These are phyloP conservation scores for Drosophila orena DNA, from an alignment of 1,140 invertebrate species.

Conservation along the genomic window DNA sequence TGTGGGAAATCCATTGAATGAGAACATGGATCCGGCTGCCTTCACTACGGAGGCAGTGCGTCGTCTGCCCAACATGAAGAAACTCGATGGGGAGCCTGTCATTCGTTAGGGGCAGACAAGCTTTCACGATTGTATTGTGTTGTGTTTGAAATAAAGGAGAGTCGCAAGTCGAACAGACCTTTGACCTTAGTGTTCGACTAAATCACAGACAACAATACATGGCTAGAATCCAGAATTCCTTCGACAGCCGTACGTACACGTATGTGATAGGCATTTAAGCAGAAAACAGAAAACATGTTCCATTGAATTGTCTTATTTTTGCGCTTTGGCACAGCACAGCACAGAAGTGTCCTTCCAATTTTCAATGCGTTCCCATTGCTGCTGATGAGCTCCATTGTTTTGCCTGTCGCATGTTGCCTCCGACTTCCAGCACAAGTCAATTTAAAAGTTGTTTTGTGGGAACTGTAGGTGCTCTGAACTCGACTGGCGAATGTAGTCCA, in stretches of 20 bases:
- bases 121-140: not conserved
- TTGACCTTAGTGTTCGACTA: constrained; percentile 5
- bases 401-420: constrained; percentile 7
- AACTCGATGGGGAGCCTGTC: constrained; percentile 92
- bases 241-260: constrained; percentile 1
- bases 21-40: constrained; percentile 89
- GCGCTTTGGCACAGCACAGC: constrained; percentile 28
- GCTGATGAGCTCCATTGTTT: constrained; percentile 79
- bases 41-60: constrained; percentile 91
- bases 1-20: constrained; percentile 93
- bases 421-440: not conserved
- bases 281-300: constrained; percentile 55
- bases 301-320: constrained; percentile 49
- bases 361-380: constrained; percentile 62
- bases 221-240: constrained; percentile 32
- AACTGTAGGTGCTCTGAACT: constrained; percentile 6
- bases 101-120: constrained; percentile 79
- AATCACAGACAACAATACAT: constrained; percentile 6
- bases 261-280: constrained; percentile 16
- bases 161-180: not conserved
- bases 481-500: not conserved
- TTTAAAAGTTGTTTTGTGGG: constrained; percentile 3
- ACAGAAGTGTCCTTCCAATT: constrained; percentile 61
- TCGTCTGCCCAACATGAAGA: constrained; percentile 92
- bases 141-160: constrained; percentile 39